A percentile compares a stretch with the other conserved stretches of the same genome.
Conservation (phyloP, 2,113 vertebrate genomes). For the Rhabdornis inornatus region DNA sequence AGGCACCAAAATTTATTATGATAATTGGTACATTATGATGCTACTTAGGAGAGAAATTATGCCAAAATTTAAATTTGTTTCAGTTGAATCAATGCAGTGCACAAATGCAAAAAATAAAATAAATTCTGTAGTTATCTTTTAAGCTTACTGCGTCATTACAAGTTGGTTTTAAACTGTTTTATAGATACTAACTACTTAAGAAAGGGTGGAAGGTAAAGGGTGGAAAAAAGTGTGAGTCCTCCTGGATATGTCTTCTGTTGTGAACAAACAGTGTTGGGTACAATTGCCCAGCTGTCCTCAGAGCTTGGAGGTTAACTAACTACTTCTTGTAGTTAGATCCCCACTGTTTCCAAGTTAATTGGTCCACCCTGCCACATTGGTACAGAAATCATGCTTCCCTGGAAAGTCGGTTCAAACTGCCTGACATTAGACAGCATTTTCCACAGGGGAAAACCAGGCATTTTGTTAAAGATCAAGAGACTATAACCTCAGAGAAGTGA, state of each 20-base stretch:
- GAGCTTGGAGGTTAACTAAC: neutral
- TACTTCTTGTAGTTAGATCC: neutral
- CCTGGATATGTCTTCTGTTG: neutral
- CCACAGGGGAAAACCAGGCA: neutral
- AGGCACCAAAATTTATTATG: neutral
- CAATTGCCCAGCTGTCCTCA: neutral
- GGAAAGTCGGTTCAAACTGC: neutral
- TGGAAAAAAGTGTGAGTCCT: neutral
- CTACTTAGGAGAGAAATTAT: neutral
- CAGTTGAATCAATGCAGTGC: neutral
- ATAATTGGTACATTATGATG: neutral
- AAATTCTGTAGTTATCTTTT: neutral
- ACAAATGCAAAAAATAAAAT: neutral
- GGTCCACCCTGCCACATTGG: neutral
- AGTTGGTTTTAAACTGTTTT: neutral
- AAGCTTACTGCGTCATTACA: neutral
- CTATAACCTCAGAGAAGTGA: neutral
- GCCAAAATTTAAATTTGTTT: neutral
- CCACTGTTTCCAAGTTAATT: constrained; percentile 27
- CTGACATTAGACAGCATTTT: neutral
- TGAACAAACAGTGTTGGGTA: neutral
- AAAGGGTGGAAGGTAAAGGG: neutral
- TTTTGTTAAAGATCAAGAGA: neutral
- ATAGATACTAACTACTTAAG: neutral
- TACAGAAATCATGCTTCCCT: neutral